Percentiles rank a stretch among this genome's conserved stretches.
These are phyloP conservation scores for Diloba caeruleocephala DNA, from an alignment of 2,888 invertebrate genomes.

Conservation along the genomic window DNA sequence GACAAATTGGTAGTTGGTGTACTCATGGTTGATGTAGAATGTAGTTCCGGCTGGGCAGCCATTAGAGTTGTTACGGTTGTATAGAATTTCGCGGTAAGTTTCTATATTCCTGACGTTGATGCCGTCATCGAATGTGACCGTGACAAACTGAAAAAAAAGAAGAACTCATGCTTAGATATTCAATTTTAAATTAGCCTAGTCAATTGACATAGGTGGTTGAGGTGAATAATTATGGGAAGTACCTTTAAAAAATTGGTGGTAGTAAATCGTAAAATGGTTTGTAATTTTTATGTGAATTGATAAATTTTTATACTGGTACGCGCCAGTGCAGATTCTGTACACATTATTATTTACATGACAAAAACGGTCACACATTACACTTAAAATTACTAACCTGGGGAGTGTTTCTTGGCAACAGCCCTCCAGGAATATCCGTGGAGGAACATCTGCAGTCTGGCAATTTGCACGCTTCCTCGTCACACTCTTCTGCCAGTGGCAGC, in stretches of 20 bases:
- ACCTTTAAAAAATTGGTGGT: too few relatives aligned
- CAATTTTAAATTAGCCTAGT: not conserved
- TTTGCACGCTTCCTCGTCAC: conserved; percentile 75
- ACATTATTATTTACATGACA: too few relatives aligned
- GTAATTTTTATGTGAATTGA: too few relatives aligned
- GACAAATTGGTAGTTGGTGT: conserved; percentile 91
- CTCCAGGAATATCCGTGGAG: conserved; percentile 80
- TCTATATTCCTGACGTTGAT: conserved; percentile 87
- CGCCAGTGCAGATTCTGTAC: too few relatives aligned
- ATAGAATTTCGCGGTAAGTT: conserved; percentile 87
- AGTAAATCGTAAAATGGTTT: too few relatives aligned
- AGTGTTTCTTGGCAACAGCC: conserved; percentile 72
- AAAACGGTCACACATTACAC: too few relatives aligned
- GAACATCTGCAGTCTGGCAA: conserved; percentile 89
- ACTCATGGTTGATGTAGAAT: conserved; percentile 93
- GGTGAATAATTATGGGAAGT: too few relatives aligned
- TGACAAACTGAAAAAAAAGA: conserved; percentile 90
- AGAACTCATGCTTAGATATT: not conserved
- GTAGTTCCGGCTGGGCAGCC: conserved; percentile 90
- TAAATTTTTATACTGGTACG: too few relatives aligned
- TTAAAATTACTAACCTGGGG: conserved; percentile 83
- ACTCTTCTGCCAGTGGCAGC: conserved; percentile 66
- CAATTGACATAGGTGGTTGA: too few relatives aligned
- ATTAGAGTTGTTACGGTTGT: conserved; percentile 90
- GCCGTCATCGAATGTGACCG: conserved; percentile 91